Evolutionary conservation across 1,140 invertebrate genomes (phyloP).

Genomic region (Apis cerana): DNA sequence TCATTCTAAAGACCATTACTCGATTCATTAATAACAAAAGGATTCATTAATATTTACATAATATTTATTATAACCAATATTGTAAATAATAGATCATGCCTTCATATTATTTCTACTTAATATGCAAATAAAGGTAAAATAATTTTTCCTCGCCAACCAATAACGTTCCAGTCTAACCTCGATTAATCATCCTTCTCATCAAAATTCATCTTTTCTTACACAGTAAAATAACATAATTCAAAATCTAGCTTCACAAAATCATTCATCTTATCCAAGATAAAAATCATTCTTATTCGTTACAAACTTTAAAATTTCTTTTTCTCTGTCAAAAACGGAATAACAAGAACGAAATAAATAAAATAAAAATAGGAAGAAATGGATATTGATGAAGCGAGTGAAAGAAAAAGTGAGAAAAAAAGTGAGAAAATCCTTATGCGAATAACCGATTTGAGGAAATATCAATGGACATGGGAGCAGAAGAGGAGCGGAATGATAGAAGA

Average conservation of each 20-base stretch:
- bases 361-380: background rate
- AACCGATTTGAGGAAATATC: slow-evolving; percentile 43
- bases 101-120: no score
- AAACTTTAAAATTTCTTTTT: background rate
- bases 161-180: background rate
- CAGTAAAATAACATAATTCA: background rate
- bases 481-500: background rate
- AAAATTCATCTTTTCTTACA: background rate
- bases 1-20: no score
- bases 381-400: background rate
- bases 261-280: background rate
- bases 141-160: background rate
- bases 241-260: background rate
- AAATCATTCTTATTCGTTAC: background rate
- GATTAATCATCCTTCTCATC: background rate
- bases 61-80: background rate
- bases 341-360: background rate
- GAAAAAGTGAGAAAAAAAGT: background rate
- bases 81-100: background rate
- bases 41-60: background rate
- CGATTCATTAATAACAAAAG: background rate
- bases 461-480: slow-evolving; percentile 36
- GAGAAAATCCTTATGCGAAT: slow-evolving; percentile 47
- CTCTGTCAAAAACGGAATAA: background rate
- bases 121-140: background rate